phyloP scores from a whole-genome alignment of 2,113 vertebrate genomes.

The Alosa alosa region DNA sequence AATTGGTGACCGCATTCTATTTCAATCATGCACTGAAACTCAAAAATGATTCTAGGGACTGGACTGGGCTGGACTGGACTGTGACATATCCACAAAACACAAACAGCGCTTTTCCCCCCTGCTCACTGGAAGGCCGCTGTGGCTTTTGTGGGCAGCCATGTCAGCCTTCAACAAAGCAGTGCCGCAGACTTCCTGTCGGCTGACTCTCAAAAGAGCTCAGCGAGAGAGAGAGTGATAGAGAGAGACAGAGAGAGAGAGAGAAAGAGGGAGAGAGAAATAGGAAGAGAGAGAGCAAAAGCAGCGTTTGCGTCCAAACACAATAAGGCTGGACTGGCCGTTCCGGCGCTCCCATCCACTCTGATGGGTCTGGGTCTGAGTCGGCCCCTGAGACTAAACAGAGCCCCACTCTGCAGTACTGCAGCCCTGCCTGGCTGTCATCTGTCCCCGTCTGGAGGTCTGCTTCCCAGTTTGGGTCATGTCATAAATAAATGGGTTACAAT shows the following conservation, averaged over 20 bases:
- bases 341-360: conserved; percentile 25
- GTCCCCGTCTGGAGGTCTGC: neutral
- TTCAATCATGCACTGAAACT: neutral
- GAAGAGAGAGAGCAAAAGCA: conserved; percentile 23
- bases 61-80: neutral
- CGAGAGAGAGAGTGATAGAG: neutral
- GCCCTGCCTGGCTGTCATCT: neutral
- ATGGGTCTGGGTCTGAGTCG: conserved; percentile 28
- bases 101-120: neutral
- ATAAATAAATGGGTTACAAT: neutral
- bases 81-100: neutral
- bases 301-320: conserved; percentile 47
- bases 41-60: neutral
- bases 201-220: conserved; percentile 42
- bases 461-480: neutral
- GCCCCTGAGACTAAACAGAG: neutral
- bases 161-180: conserved; percentile 49
- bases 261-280: neutral
- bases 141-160: conserved; percentile 39
- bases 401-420: neutral
- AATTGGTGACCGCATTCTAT: neutral
- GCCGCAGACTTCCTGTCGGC: conserved; percentile 50
- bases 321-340: conserved; percentile 38
- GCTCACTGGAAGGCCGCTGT: neutral
- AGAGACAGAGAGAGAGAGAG: neutral